Base-by-base conservation (phyloP, 2,113 vertebrate species). In the Toxotes jaculatrix region DNA sequence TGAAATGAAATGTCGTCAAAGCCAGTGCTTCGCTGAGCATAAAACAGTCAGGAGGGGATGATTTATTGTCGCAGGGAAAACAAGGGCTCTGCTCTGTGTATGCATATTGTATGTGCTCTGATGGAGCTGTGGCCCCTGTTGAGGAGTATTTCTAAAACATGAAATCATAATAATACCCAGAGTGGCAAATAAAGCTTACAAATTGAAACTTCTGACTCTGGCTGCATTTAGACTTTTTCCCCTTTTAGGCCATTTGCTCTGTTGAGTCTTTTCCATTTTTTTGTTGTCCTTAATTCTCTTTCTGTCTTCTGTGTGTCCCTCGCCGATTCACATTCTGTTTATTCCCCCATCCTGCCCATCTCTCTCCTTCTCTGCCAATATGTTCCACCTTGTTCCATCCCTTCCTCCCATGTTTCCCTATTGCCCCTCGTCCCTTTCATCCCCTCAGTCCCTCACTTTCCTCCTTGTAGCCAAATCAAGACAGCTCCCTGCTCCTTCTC, bases 1-100 rank as follows among this genome's bases (percentile, higher is more conserved):
- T 91, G 89, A 91, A 92, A 92, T 93, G 87, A 93, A 92, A 68
- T 85, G 87, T 89, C 83, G 79, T 92, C 88, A 84, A 88, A 88
- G 83, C 79, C 74, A 3, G 59, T 60, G 88, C 87, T 83, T 81
- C 59, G 11, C 85, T 34, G 80, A 90, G 89, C 89, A 84, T 83
- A 87, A 90, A 92, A 86, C 79, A 87, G 86, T 84, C 90, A 74
- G 83, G 74, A 76, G 74, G 72, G 74, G 79, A 77, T 86, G 88
- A 91, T 92, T 91, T 93, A 93, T 90, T 84, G 88, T 88, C 4
- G 11, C 78, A 16, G 66, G n/a, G 75, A 79, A 88, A 87, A 84
- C 74, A 76, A 70, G 72, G 55, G 66, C 70, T 72, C 66, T 62
- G 72, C 69, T 84, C 59, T 77, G 80, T 77, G 80, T 80, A 49